Percentiles rank a stretch among this genome's conserved stretches.
Conservation (phyloP, 2,113 vertebrate species). For the Hypocryptadius cinnamomeus region DNA sequence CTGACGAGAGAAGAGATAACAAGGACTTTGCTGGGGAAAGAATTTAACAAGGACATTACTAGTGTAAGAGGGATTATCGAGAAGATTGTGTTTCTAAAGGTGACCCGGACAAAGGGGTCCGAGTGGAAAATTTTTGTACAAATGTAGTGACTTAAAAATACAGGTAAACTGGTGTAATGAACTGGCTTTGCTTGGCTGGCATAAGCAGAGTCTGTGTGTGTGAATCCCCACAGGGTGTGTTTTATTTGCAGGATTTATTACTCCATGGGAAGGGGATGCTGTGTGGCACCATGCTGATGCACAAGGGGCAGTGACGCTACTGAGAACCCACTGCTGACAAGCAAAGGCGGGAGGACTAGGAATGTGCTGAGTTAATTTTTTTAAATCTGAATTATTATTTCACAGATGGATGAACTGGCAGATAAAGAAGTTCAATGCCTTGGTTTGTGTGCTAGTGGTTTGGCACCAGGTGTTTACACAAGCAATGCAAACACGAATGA, state of each 20-base stretch:
- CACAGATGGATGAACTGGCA: background rate
- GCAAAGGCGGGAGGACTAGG: background rate
- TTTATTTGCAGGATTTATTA: background rate
- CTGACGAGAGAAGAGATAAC: background rate
- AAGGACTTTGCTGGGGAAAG: background rate
- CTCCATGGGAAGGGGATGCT: background rate
- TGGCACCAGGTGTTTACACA: background rate
- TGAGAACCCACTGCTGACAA: background rate
- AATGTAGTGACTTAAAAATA: background rate
- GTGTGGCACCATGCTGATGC: rapidly evolving
- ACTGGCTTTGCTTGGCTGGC: background rate
- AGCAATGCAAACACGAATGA: rapidly evolving
- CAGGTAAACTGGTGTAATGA: background rate
- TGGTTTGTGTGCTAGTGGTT: rapidly evolving
- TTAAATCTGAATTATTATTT: background rate
- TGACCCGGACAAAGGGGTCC: background rate
- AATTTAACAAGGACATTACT: background rate
- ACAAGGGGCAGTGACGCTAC: rapidly evolving
- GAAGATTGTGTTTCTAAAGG: background rate
- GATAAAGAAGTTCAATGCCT: background rate
- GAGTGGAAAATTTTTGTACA: background rate
- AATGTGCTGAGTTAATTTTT: background rate
- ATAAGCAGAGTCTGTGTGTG: background rate
- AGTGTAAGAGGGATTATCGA: background rate
- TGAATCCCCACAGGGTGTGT: background rate